These are phyloP conservation scores for rat (Rattus norvegicus) DNA, from an alignment of 2,113 vertebrate genomes.

Conservation along the genomic window DNA sequence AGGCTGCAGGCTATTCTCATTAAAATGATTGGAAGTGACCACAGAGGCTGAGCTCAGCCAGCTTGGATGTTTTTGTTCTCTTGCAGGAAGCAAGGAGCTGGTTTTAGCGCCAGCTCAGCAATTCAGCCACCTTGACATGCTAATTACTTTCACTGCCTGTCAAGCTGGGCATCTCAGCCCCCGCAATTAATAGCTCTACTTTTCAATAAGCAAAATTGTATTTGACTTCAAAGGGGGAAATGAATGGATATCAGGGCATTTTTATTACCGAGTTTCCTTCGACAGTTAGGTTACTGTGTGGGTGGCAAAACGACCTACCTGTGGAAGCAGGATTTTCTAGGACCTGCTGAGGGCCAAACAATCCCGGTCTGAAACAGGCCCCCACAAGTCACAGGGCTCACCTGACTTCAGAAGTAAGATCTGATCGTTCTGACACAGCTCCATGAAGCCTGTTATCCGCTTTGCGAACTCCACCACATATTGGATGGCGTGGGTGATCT, in stretches of 20 bases:
- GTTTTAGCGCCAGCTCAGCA: conserved; percentile 81
- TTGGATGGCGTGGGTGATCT: conserved; percentile 99
- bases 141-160: conserved; percentile 82
- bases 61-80: not conserved
- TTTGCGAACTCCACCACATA: conserved; percentile 99
- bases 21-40: conserved; percentile 85
- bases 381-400: conserved; percentile 79
- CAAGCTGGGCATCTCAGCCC: conserved; percentile 77
- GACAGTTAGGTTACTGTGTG: conserved; percentile 64
- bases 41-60: conserved; percentile 73
- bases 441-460: conserved; percentile 99
- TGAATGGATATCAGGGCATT: conserved; percentile 67
- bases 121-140: conserved; percentile 75
- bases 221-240: conserved; percentile 70
- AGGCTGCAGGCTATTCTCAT: conserved; percentile 83
- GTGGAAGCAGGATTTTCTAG: conserved; percentile 59
- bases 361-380: not conserved
- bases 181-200: conserved; percentile 53
- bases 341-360: not conserved
- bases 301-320: conserved; percentile 60
- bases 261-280: conserved; percentile 69
- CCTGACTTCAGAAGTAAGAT: conserved; percentile 99
- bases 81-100: conserved; percentile 72
- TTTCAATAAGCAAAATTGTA: conserved; percentile 74
- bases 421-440: conserved; percentile 99